These are phyloP conservation scores for Sebastes paucispinis DNA, from an alignment of 2,797 vertebrate genomes.

Conservation along the genomic window DNA sequence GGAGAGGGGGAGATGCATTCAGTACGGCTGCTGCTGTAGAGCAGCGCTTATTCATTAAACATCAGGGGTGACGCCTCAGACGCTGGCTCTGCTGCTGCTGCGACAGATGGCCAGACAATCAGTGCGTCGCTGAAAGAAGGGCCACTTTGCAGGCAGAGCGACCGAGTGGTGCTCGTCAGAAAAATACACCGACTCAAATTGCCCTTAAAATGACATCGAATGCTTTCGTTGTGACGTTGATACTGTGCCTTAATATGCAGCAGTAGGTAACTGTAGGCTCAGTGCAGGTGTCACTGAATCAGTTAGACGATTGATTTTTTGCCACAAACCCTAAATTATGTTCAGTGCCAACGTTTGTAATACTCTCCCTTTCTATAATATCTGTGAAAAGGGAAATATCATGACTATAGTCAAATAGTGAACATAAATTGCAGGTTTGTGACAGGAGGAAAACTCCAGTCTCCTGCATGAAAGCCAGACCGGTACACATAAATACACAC, in stretches of 20 bases:
- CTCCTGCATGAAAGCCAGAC: neutral
- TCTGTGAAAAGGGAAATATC: neutral
- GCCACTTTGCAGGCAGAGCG: neutral
- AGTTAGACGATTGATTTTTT: neutral
- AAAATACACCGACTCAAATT: constrained; percentile 12
- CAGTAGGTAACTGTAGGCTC: neutral
- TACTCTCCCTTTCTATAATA: neutral
- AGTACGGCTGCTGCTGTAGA: neutral
- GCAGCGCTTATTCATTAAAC: constrained; percentile 30
- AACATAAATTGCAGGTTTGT: neutral
- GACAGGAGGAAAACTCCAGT: neutral
- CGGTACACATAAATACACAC: neutral
- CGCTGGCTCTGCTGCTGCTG: neutral
- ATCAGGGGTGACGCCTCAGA: constrained; percentile 3
- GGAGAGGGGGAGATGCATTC: constrained; percentile 2
- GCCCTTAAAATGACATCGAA: constrained; percentile 17
- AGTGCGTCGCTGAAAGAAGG: constrained; percentile 21
- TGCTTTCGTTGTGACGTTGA: neutral
- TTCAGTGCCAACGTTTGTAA: neutral
- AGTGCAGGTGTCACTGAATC: neutral
- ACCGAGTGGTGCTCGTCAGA: constrained; percentile 21
- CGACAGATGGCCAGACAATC: constrained; percentile 34
- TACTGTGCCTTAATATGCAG: neutral
- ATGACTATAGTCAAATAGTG: neutral
- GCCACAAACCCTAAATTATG: neutral